These are phyloP conservation scores for Genyomyrus donnyi DNA, from an alignment of 2,113 vertebrate species.

Conservation along the genomic window DNA sequence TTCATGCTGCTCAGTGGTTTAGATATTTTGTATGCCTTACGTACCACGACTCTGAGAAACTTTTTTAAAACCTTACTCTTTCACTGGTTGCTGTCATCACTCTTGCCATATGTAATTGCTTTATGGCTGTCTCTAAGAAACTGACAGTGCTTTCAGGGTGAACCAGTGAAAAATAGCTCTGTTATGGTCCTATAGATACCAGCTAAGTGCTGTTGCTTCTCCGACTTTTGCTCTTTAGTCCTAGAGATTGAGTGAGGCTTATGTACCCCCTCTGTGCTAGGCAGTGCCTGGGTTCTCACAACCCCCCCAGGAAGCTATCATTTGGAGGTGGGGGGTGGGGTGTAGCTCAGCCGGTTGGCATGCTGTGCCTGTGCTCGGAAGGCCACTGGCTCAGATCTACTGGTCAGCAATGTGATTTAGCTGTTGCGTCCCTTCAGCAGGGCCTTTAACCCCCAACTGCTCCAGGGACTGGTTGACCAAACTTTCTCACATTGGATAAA, in stretches of 20 bases:
- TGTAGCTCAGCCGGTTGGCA: not conserved
- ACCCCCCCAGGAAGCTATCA: not conserved
- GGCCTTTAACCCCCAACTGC: not conserved
- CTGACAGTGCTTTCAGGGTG: not conserved
- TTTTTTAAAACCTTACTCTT: constrained; percentile 12
- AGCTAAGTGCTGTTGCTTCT: not conserved
- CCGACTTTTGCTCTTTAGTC: not conserved
- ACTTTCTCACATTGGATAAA: not conserved
- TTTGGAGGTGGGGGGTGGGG: not conserved
- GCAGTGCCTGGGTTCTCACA: not conserved
- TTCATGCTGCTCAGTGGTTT: not conserved
- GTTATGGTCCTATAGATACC: not conserved
- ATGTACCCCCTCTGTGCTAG: constrained; percentile 19
- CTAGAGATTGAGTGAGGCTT: not conserved
- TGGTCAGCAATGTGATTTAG: not conserved
- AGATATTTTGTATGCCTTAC: constrained; percentile 2
- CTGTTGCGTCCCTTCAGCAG: not conserved
- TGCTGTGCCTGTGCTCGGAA: not conserved
- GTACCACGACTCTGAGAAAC: constrained; percentile 19
- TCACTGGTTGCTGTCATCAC: constrained; percentile 25
- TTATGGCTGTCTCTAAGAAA: not conserved
- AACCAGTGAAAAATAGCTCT: not conserved
- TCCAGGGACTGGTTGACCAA: not conserved
- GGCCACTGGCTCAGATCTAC: not conserved
- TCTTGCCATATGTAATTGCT: not conserved